Base-by-base conservation (phyloP, 2,113 vertebrate species). In the Epinephelus moara region DNA sequence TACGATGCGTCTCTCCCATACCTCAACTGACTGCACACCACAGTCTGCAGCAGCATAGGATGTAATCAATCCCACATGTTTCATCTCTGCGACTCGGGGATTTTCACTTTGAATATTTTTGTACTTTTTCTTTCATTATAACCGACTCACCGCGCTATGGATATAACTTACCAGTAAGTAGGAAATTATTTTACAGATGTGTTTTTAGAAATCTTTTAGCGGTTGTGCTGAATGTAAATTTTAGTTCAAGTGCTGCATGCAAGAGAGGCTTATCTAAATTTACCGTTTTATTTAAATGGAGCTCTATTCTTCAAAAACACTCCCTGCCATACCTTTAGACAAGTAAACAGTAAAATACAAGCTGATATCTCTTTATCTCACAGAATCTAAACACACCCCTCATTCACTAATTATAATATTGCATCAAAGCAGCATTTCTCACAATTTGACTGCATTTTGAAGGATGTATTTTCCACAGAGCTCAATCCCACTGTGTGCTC, bases 51-150 rank as follows among this genome's bases (percentile, higher is more conserved):
- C 90, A 92, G 90, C 90, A 91, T 88, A 95, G 95, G 95, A 96
- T 96, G 94, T 96, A 96, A 96, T 95, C 94, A 94, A 94, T 95
- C 93, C 93, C 94, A 95, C 93, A 95, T 95, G 93, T 94, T 94
- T 92, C 92, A 92, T 87, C 91, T 91, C 68, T 80, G 90, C 90
- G 90, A 91, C 82, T 89, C 93, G 75, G 86, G 91, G 89, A 89
- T 92, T 94, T 94, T 91, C 86, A 87, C 85, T 94, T 92, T 94
- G 91, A 91, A 91, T 90, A 85, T 92, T 93, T 93, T 91, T 87
- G 64, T 93, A 91, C 78, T 88, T 94, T 91, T 92, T 77, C 71
- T 94, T 90, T 90, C 84, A 80, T 91, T 80, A 61, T 23, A 70
- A 60, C 21, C 55, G 71, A 70, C 88, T 93, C 90, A 84, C 93